Evolutionary conservation across 2,797 vertebrate genomes (phyloP).

Genomic region (Yasuhikotakia modesta): DNA sequence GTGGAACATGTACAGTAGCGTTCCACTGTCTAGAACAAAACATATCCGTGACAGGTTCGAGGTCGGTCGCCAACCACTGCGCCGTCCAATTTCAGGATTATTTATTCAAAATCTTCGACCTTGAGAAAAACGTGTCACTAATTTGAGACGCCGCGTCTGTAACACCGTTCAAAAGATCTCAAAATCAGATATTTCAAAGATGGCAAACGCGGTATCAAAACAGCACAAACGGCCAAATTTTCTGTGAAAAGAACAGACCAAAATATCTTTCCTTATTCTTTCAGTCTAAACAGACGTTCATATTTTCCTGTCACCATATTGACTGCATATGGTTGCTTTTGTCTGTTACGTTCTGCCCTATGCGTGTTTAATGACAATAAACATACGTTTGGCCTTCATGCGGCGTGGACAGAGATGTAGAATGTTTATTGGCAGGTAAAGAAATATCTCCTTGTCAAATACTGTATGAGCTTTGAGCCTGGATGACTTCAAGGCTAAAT

Average conservation of each 20-base stretch:
- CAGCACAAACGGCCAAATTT: constrained; percentile 40
- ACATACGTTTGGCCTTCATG: constrained; percentile 26
- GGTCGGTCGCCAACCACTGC: background rate
- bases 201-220: constrained; percentile 13
- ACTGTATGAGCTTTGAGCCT: background rate
- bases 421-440: constrained; percentile 22
- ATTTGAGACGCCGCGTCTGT: background rate
- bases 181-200: background rate
- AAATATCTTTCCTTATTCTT: constrained; percentile 43
- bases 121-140: background rate
- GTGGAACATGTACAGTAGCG: constrained; percentile 29
- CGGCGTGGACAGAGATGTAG: constrained; percentile 6
- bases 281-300: constrained; percentile 60
- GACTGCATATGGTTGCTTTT: constrained; percentile 53
- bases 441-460: constrained; percentile 23
- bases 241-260: constrained; percentile 41
- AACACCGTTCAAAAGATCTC: background rate
- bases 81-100: background rate
- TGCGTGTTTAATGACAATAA: constrained; percentile 45
- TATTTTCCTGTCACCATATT: constrained; percentile 58
- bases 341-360: constrained; percentile 28
- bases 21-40: constrained; percentile 21
- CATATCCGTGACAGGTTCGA: constrained; percentile 8
- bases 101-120: constrained; percentile 6
- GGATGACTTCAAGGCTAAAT: constrained; percentile 25